Conservation (phyloP, 2,888 invertebrate species). For the Argyresthia albistria region DNA sequence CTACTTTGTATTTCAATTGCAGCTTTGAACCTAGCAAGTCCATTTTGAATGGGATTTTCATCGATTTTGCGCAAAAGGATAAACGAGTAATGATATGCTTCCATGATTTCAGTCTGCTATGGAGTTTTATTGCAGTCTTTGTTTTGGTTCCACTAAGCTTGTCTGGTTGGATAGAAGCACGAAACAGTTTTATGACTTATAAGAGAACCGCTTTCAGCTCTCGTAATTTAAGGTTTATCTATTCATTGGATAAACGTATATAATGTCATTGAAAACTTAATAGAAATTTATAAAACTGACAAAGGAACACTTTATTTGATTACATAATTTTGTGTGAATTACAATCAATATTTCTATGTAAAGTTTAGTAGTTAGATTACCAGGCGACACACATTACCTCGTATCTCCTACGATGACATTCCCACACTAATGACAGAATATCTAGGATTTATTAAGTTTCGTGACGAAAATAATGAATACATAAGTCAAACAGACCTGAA, state of each 20-base stretch:
- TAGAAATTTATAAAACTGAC: no score
- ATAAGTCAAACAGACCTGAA: conserved; percentile 12
- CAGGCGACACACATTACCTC: no score
- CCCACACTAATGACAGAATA: no score
- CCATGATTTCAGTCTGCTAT: background rate
- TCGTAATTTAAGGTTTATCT: no score
- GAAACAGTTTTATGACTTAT: background rate
- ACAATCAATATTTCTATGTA: no score
- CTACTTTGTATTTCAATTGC: no score
- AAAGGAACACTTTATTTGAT: no score
- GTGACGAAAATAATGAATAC: conserved; percentile 1
- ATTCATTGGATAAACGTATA: no score
- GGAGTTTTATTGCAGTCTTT: background rate
- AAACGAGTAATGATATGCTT: background rate
- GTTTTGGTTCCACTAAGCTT: background rate
- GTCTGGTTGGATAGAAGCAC: background rate
- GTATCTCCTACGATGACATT: no score
- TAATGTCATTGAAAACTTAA: no score
- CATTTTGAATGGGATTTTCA: background rate
- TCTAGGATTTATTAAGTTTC: background rate
- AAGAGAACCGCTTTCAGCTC: background rate
- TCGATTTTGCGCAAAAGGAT: background rate
- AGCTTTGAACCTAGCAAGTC: background rate
- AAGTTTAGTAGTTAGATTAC: no score
- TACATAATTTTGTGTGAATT: no score